Conservation (phyloP, 1,140 invertebrate genomes). For the Cryptotermes secundus region DNA sequence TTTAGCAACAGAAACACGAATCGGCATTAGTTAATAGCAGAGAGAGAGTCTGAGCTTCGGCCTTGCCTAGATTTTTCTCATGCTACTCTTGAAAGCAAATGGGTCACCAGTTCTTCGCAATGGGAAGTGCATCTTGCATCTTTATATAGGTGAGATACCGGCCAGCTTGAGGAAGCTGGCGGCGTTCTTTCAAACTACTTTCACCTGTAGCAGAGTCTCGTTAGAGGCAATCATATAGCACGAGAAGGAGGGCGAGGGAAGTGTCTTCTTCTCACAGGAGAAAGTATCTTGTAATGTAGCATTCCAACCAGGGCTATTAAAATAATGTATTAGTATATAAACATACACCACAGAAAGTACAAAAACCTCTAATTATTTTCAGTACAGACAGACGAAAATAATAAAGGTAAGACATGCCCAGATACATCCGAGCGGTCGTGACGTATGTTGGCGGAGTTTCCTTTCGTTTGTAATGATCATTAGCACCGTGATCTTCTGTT, state of each 20-base stretch:
- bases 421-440: neutral
- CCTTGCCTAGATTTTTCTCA: too few species aligned
- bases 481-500: too few species aligned
- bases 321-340: neutral
- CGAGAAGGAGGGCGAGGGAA: neutral
- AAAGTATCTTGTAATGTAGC: neutral
- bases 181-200: neutral
- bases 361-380: neutral
- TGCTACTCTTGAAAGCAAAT: neutral
- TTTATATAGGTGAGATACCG: slow-evolving; percentile 2
- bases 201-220: neutral
- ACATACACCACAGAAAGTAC: neutral
- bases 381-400: neutral
- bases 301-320: slow-evolving; percentile 8
- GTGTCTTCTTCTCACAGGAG: neutral
- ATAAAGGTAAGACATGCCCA: neutral
- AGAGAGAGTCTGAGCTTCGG: too few species aligned
- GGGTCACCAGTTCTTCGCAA: neutral
- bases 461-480: too few species aligned
- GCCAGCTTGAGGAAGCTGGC: neutral
- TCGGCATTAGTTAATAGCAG: too few species aligned
- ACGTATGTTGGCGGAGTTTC: too few species aligned
- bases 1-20: too few species aligned
- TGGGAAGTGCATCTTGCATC: neutral
- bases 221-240: neutral